Base-by-base conservation (phyloP, 2,113 vertebrate genomes). In the Hyperoodon ampullatus region DNA sequence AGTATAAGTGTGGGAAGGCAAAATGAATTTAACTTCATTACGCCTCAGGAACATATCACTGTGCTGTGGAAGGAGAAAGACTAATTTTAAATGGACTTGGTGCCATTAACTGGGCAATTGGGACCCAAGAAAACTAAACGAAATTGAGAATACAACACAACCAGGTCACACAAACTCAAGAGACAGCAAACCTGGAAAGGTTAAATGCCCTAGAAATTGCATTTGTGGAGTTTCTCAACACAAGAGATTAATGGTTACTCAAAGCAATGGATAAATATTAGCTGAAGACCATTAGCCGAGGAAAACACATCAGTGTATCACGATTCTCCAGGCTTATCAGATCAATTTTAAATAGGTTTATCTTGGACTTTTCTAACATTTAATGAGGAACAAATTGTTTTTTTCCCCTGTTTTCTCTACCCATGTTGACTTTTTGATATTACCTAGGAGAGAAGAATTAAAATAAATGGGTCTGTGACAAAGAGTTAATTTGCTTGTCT, bases 271-370 rank as follows among this genome's bases (percentile, higher is more conserved):
- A 98, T 98, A 99, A 99, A 98, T 98, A 98, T 98, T 98, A 98
- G 98, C 96, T 97, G 98, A 98, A 98, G 89, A 98, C 98, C 98
- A 98, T 99, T 98, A 99, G 97, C 93, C 4, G 86, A 96, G 96
- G 97, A 98, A 98, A 99, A 98, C 97, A 98, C 96, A 98, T 96
- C 97, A 97, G 98, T 98, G 97, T 98, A 98, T 98, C 97, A 98
- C 96, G 96, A 96, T 96, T 98, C 77, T 89, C 2, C 1, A 94
- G 96, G 97, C 93, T 98, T 98, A 98, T 98, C 98, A 98, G 98
- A 99, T 99, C 98, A 98, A 98, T 99, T 98, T 98, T 98, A 99
- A 99, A 98, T 78, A 97, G 97, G 98, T 98, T 99, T 98, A 98
- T 98, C 98, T 98, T 96, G 90, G 97, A 97, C 96, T 99, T 98